Conservation (phyloP, 2,888 invertebrate genomes). For the Scaptomyza polygonia region DNA sequence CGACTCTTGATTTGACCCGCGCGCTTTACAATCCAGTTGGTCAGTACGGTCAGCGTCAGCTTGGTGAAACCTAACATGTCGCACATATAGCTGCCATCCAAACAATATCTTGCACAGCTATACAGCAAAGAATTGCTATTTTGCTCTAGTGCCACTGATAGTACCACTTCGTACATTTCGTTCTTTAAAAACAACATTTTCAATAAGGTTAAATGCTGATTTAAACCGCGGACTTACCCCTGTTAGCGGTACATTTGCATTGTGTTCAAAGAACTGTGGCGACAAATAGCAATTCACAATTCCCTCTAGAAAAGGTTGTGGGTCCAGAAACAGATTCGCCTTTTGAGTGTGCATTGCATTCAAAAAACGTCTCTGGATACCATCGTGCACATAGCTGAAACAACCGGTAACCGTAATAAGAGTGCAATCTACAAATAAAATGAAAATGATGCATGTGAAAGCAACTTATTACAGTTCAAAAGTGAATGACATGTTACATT, state of each 20-base stretch:
- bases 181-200: conserved; percentile 82
- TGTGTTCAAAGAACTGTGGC: conserved; percentile 81
- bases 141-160: conserved; percentile 93
- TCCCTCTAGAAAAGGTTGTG: conserved; percentile 73
- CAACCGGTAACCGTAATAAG: no score
- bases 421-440: no score
- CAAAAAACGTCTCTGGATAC: conserved; percentile 77
- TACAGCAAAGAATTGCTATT: conserved; percentile 89
- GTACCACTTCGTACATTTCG: conserved; percentile 89
- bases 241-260: conserved; percentile 63
- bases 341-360: conserved; percentile 69
- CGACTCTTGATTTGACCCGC: conserved; percentile 89
- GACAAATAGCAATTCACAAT: conserved; percentile 63
- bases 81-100: conserved; percentile 90
- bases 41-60: conserved; percentile 85
- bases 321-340: conserved; percentile 80
- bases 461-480: no score
- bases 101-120: conserved; percentile 91
- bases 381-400: no score
- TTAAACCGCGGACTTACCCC: conserved; percentile 64
- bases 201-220: neutral
- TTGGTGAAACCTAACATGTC: conserved; percentile 67
- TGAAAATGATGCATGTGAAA: no score
- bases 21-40: conserved; percentile 93
- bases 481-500: no score